phyloP scores from a whole-genome alignment of 2,797 vertebrate species.

The Eulemur rubriventer region DNA sequence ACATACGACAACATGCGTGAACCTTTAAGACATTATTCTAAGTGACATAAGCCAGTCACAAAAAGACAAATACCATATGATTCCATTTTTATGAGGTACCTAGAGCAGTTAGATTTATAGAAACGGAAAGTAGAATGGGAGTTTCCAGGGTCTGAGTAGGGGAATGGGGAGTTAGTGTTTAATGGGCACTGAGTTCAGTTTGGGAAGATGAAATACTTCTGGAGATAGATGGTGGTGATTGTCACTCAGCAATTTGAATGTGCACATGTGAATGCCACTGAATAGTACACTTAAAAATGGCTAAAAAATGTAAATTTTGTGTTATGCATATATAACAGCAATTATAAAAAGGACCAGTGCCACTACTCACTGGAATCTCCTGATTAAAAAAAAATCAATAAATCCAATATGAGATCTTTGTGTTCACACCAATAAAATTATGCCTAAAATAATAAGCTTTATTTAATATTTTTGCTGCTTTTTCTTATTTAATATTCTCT shows the following conservation, averaged over 20 bases:
- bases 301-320: not conserved
- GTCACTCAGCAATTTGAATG: not conserved
- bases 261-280: not conserved
- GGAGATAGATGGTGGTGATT: not conserved
- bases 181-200: not conserved
- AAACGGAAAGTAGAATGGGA: not conserved
- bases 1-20: not conserved
- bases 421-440: not conserved
- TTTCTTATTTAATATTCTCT: not conserved
- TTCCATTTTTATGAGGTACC: not conserved
- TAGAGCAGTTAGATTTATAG: not conserved
- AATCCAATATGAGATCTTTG: not conserved
- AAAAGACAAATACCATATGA: not conserved
- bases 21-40: not conserved
- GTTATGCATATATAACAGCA: not conserved
- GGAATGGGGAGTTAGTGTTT: not conserved
- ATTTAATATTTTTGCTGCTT: not conserved
- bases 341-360: not conserved
- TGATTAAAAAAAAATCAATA: not conserved
- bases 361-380: not conserved
- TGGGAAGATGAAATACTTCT: not conserved
- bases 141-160: rapidly evolving
- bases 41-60: not conserved
- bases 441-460: not conserved
- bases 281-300: not conserved